Conservation (phyloP, 2,888 invertebrate species). For the Drosophila gaucha region DNA sequence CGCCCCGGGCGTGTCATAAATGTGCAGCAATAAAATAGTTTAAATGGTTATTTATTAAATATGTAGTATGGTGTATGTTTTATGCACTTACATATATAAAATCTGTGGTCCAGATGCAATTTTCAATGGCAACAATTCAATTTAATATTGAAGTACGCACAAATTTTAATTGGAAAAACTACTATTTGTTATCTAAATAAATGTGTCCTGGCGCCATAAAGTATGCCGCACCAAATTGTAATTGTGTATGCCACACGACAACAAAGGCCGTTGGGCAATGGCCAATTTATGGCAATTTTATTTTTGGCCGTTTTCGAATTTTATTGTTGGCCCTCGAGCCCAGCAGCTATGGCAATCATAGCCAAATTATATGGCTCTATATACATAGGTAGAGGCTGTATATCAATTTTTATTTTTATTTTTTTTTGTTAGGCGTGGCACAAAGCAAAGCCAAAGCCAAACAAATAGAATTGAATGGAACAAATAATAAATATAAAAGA, state of each 20-base stretch:
- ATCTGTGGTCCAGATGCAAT: conserved; percentile 47
- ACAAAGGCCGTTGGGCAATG: conserved; percentile 56
- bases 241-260: conserved; percentile 47
- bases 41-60: conserved; percentile 29
- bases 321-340: conserved; percentile 50
- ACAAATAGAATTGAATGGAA: conserved; percentile 39
- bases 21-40: conserved; percentile 39
- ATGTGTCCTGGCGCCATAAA: conserved; percentile 54
- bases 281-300: conserved; percentile 69
- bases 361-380: conserved; percentile 55
- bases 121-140: conserved; percentile 60
- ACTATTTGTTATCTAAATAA: conserved; percentile 75
- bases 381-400: conserved; percentile 15
- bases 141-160: conserved; percentile 46
- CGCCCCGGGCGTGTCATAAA: conserved; percentile 47
- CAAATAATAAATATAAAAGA: conserved; percentile 14
- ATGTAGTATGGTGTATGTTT: not conserved
- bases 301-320: conserved; percentile 48
- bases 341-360: conserved; percentile 54
- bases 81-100: conserved; percentile 29
- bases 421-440: not conserved
- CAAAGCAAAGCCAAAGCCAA: conserved; percentile 34
- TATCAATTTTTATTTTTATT: not conserved
- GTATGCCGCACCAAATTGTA: conserved; percentile 51
- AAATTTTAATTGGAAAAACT: conserved; percentile 73